Conservation (phyloP, 2,797 vertebrate genomes). For the Acanthurus lineatus region DNA sequence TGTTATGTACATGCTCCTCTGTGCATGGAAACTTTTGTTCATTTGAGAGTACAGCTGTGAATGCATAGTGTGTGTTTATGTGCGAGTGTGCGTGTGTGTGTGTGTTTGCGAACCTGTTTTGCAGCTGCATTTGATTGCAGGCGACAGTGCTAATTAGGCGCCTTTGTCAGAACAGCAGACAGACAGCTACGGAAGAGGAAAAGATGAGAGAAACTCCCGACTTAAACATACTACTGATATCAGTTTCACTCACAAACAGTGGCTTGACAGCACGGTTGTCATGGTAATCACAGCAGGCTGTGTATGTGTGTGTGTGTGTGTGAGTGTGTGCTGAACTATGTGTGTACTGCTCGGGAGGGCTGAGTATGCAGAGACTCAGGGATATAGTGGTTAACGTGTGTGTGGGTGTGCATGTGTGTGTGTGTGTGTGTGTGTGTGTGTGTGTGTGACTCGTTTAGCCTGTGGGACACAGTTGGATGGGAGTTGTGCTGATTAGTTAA, state of each 20-base stretch:
- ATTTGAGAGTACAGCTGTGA: neutral
- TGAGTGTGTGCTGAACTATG: neutral
- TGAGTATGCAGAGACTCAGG: conserved; percentile 18
- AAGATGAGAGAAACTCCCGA: conserved; percentile 51
- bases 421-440: conserved; percentile 1
- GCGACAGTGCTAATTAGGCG: conserved; percentile 57
- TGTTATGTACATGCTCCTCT: neutral
- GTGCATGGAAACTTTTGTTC: neutral
- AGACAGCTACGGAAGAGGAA: conserved; percentile 35
- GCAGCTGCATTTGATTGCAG: conserved; percentile 52
- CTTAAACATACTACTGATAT: conserved; percentile 51
- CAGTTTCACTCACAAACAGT: conserved; percentile 41
- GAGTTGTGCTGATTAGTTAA: conserved; percentile 60
- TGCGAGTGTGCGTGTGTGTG: neutral
- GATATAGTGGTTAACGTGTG: conserved; percentile 18
- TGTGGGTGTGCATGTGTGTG: conserved; percentile 12
- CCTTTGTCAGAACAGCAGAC: conserved; percentile 55
- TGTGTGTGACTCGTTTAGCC: conserved; percentile 6
- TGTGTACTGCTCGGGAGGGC: conserved; percentile 14
- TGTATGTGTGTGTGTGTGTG: conserved; percentile 13
- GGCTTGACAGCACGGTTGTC: conserved; percentile 53
- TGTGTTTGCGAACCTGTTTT: conserved; percentile 3
- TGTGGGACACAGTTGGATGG: conserved; percentile 50
- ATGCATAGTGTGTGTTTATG: neutral
- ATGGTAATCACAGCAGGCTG: conserved; percentile 62